Base-by-base conservation (phyloP, 1,140 invertebrate genomes). In the Tetraneura akinire region DNA sequence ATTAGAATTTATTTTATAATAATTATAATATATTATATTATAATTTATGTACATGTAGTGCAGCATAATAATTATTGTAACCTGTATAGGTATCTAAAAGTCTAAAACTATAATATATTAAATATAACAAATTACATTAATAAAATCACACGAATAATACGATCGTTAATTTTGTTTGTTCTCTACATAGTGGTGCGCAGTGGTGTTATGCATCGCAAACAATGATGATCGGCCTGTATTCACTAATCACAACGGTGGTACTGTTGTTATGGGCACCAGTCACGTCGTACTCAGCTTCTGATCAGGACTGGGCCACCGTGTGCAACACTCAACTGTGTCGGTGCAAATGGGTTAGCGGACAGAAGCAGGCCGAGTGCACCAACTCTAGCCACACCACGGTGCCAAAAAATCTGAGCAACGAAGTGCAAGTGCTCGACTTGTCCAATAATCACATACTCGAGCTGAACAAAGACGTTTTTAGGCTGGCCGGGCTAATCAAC, bases 291-390 rank as follows among this genome's bases (percentile, higher is more conserved):
- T 51, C 60, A 21, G 81, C 49, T 80, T 81, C 60, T 45, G 85
- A 85, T 45, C 85, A 86, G 13, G 88, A 91, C 71, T 91, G 90
- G 90, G 86, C 86, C 82, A 85, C 86, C 23, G 88, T 29, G 88
- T 64, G 87, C 87, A 80, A 83, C 87, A 21, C 86, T 86, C 45
- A 49, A n/a, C 16, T 49, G 16, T 94, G 93, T 86, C 90, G 91
- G 82, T 94, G 93, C 83, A 90, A 90, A 80, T 94, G 92, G 92
- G 88, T 89, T 1, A 91, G 90, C 60, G 93, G 93, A 1, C 93
- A 91, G 85, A 94, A 92, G 84, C 90, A 90, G 29, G 94, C 93
- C 0, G 92, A 94, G 80, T 96, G 94, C 84, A 89, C 88, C 37
- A 85, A 87, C 16, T 87, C 87, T 60, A 86, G 89, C n/a, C 86